A percentile compares a stretch with the other conserved stretches of the same genome.
Conservation (phyloP, 2,113 vertebrate species). For the Coturnix japonica region DNA sequence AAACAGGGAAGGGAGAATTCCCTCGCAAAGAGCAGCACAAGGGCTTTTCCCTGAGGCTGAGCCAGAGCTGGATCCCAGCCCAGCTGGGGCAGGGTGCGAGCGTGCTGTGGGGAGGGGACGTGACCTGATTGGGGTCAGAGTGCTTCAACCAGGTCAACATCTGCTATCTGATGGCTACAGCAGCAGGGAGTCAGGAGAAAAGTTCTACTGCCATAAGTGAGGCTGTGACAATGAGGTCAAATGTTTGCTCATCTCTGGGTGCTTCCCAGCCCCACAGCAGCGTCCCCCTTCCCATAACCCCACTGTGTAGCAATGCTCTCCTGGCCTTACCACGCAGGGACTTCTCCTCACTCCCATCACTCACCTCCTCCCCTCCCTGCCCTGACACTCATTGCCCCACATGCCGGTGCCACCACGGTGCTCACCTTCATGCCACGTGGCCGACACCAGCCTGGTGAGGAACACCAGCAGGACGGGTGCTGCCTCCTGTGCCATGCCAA, state of each 20-base stretch:
- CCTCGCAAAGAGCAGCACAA: neutral
- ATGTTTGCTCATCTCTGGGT: constrained; percentile 55
- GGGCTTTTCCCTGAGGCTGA: neutral
- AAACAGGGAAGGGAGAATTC: neutral
- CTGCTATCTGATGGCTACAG: constrained; percentile 16
- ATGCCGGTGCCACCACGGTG: rapidly evolving
- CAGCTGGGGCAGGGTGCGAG: neutral
- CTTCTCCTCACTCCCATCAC: neutral
- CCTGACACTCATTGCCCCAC: neutral
- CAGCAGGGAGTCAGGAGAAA: constrained; percentile 45
- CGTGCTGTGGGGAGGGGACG: neutral
- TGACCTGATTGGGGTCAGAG: neutral
- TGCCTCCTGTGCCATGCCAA: constrained; percentile 46
- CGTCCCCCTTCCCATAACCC: neutral
- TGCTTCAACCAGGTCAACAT: constrained; percentile 53
- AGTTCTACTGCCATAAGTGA: constrained; percentile 2
- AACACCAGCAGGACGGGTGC: constrained; percentile 70
- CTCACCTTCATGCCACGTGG: constrained; percentile 81
- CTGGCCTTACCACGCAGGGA: rapidly evolving
- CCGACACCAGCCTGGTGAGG: constrained; percentile 60
- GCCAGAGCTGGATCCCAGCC: neutral
- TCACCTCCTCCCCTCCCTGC: neutral
- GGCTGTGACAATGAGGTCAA: neutral
- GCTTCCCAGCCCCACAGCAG: constrained; percentile 10
- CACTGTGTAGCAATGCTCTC: neutral